Evolutionary conservation across 1,140 invertebrate species (phyloP).

Genomic region (Hycleus phaleratus): DNA sequence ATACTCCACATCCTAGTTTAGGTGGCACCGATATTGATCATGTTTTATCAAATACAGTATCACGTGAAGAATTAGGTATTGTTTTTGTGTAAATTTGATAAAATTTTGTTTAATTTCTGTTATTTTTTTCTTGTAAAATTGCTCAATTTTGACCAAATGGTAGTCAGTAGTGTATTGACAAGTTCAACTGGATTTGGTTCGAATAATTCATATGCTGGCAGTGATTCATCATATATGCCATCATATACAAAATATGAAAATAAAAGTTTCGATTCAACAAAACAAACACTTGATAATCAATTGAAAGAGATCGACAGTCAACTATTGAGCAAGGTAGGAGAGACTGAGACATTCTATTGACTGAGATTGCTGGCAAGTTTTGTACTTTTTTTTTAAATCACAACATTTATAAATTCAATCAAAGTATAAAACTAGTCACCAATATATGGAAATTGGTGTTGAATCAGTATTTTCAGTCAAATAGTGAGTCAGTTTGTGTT

Average conservation of each 20-base stretch:
- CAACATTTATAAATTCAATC: no score
- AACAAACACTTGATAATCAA: slow-evolving; percentile 72
- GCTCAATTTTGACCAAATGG: slow-evolving; percentile 10
- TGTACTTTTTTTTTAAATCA: neutral
- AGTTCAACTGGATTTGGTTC: slow-evolving; percentile 51
- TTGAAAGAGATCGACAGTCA: slow-evolving; percentile 72
- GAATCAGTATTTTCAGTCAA: slow-evolving; percentile 21
- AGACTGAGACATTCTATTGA: slow-evolving; percentile 42
- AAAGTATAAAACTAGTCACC: no score
- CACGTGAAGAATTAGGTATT: slow-evolving; percentile 44
- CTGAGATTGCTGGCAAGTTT: slow-evolving; percentile 16
- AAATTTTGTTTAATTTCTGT: neutral
- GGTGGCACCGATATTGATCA: slow-evolving; percentile 42
- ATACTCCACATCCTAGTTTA: slow-evolving; percentile 46
- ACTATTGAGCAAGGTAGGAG: slow-evolving; percentile 62
- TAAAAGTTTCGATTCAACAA: slow-evolving; percentile 63
- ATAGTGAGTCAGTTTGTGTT: slow-evolving; percentile 30
- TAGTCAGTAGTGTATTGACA: slow-evolving; percentile 51
- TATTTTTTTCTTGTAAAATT: neutral
- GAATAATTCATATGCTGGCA: slow-evolving; percentile 51
- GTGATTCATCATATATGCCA: slow-evolving; percentile 42
- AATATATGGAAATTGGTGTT: neutral
- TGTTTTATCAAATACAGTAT: slow-evolving; percentile 38
- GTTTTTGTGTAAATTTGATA: neutral
- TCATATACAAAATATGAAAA: slow-evolving; percentile 50